phyloP scores from a whole-genome alignment of 2,888 invertebrate species.

The Neria commutata region DNA sequence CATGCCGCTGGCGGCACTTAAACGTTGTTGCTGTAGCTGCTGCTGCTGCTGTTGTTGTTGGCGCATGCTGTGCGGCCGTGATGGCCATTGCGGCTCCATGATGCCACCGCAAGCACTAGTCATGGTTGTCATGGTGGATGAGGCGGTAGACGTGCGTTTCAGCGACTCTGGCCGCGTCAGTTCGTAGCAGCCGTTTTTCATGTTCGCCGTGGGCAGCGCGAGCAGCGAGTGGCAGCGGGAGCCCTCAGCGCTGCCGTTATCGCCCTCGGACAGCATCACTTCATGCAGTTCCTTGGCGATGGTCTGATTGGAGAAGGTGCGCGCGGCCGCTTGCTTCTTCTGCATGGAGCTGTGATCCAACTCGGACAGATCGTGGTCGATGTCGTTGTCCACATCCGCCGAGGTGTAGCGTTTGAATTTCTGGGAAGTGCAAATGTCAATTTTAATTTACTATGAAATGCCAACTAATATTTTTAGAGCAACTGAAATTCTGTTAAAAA shows the following conservation, averaged over 20 bases:
- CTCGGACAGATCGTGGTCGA: slow-evolving; percentile 52
- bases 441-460: no score
- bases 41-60: slow-evolving; percentile 42
- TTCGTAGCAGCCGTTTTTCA: slow-evolving; percentile 52
- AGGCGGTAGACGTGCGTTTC: slow-evolving; percentile 50
- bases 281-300: slow-evolving; percentile 56
- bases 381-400: slow-evolving; percentile 52
- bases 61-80: slow-evolving; percentile 39
- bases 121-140: slow-evolving; percentile 45
- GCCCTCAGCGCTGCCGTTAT: slow-evolving; percentile 32
- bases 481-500: no score
- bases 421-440: slow-evolving; percentile 30
- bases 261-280: slow-evolving; percentile 48
- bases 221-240: slow-evolving; percentile 49
- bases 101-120: slow-evolving; percentile 39
- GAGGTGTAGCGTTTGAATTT: slow-evolving; percentile 57
- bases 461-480: no score
- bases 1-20: neutral
- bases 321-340: slow-evolving; percentile 44
- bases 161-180: slow-evolving; percentile 53
- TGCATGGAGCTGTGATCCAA: slow-evolving; percentile 51
- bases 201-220: slow-evolving; percentile 32
- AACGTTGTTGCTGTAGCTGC: slow-evolving; percentile 9
- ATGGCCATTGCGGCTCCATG: slow-evolving; percentile 24
- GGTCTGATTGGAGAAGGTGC: slow-evolving; percentile 56